Percentiles rank a stretch among this genome's conserved stretches.
phyloP scores from a whole-genome alignment of 1,140 invertebrate genomes.

The Drosophila prosaltans region DNA sequence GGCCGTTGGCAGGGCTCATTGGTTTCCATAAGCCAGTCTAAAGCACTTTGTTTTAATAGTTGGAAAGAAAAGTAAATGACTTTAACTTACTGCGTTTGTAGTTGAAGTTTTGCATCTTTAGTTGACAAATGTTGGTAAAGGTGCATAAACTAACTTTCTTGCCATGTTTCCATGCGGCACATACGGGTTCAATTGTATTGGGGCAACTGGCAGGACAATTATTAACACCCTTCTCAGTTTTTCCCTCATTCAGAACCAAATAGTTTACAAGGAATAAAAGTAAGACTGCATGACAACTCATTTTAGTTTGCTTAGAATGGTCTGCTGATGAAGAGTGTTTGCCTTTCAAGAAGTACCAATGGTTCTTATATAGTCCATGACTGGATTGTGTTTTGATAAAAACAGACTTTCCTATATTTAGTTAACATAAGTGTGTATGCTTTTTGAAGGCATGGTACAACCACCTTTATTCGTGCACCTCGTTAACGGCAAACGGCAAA shows the following conservation, averaged over 20 bases:
- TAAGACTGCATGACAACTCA: conserved; percentile 14
- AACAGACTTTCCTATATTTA: too few species aligned
- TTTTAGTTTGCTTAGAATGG: conserved; percentile 1
- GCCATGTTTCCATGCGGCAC: not conserved
- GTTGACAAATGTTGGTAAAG: conserved; percentile 24
- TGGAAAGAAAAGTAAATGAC: not conserved
- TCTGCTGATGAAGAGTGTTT: not conserved
- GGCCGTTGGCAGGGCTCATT: conserved; percentile 7
- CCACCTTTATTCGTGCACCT: conserved; percentile 27
- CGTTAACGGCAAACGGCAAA: conserved; percentile 52
- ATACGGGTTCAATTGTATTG: conserved; percentile 2
- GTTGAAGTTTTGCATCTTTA: conserved; percentile 4
- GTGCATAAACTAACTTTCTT: conserved; percentile 3
- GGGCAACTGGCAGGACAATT: not conserved
- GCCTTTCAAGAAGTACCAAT: not conserved
- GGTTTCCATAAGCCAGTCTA: conserved; percentile 16
- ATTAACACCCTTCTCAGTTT: rapidly evolving
- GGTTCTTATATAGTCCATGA: conserved; percentile 23
- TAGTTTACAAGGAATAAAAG: not conserved
- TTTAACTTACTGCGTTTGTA: conserved; percentile 21
- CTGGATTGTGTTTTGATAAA: not conserved
- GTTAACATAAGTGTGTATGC: not conserved
- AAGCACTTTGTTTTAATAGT: not conserved
- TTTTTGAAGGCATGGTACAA: conserved; percentile 26
- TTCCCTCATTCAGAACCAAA: not conserved